Base-by-base conservation (phyloP, 2,888 invertebrate genomes). In the Portevinia maculata region DNA sequence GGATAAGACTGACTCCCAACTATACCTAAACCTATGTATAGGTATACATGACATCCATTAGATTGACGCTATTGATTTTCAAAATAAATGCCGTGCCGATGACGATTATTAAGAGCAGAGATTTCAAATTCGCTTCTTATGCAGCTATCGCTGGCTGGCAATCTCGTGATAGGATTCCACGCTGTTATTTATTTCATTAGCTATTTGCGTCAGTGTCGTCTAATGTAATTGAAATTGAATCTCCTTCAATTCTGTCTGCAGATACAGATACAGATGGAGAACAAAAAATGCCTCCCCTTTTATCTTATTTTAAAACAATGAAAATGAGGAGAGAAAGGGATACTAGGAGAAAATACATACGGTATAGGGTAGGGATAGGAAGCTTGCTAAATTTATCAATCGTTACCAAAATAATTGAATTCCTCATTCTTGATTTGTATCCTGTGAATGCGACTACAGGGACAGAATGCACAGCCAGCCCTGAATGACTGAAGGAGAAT, bases 371-470 rank as follows among this genome's bases (percentile, higher is more conserved):
- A 52, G 57, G 34, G 59, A 44, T 46, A 52, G 41, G 39, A 34
- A 37, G 50, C 52, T 65, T 37, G 60, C 53, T 44, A 57, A 78
- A 83, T 83, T 71, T 78, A 83, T 83, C 83, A 83, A 83, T 83
- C 78, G 83, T 83, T 78, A 83, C 83, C 83, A 64, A 83, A 78
- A 83, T 78, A 83, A 83, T 83, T 83, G 81, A 83, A 83, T 83
- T 83, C 83, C 83, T 83, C 65, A 78, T 62, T 78, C 71, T 60
- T 78, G 83, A 83, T 83, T 83, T 83, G 83, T 78, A 57, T 64
- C 32, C 50, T 44, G 21, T 28, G 13, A 44, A 53, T 30, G 30
- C 44, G 41, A 52, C 52, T 17, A 28, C 21, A 39, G 53, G 34
- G 41, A 37, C 32, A 57, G 19, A n/a, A 9, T 19, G 17, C 5